phyloP scores from a whole-genome alignment of 2,888 invertebrate species.

The Congeria kusceri region DNA sequence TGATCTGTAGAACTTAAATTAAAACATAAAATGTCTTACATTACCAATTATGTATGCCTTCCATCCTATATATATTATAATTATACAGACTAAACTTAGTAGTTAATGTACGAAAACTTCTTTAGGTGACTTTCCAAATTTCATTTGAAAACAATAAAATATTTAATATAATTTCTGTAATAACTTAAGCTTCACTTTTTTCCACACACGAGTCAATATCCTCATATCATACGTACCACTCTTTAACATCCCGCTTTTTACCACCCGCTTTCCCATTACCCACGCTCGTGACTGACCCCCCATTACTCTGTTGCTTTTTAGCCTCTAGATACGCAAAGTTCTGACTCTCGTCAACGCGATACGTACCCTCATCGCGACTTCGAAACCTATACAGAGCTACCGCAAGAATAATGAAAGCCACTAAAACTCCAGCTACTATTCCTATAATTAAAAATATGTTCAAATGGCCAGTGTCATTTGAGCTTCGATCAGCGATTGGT shows the following conservation, averaged over 20 bases:
- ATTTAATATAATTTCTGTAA: no score
- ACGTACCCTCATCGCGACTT: slow-evolving; percentile 93
- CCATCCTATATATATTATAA: no score
- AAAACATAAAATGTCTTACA: no score
- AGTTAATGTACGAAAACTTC: no score
- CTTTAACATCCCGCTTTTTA: slow-evolving; percentile 82
- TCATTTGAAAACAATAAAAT: no score
- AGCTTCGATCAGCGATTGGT: slow-evolving; percentile 18
- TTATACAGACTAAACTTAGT: no score
- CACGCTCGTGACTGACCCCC: slow-evolving; percentile 71
- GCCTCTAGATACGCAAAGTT: slow-evolving; percentile 86
- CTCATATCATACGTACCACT: slow-evolving; percentile 82
- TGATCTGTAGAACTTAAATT: no score
- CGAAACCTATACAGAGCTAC: slow-evolving; percentile 87
- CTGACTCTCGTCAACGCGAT: slow-evolving; percentile 95
- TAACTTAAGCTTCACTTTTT: slow-evolving; percentile 1
- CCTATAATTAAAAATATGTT: slow-evolving; percentile 90
- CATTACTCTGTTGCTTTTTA: slow-evolving; percentile 80
- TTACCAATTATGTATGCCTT: no score
- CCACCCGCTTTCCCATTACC: slow-evolving; percentile 75
- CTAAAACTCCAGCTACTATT: slow-evolving; percentile 95
- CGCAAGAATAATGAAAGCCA: slow-evolving; percentile 93
- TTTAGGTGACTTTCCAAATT: no score
- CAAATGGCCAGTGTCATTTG: slow-evolving; percentile 54
- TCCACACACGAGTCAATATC: slow-evolving; percentile 52